Conservation (phyloP, 1,140 invertebrate genomes). For the Drosophila aff. region DNA sequence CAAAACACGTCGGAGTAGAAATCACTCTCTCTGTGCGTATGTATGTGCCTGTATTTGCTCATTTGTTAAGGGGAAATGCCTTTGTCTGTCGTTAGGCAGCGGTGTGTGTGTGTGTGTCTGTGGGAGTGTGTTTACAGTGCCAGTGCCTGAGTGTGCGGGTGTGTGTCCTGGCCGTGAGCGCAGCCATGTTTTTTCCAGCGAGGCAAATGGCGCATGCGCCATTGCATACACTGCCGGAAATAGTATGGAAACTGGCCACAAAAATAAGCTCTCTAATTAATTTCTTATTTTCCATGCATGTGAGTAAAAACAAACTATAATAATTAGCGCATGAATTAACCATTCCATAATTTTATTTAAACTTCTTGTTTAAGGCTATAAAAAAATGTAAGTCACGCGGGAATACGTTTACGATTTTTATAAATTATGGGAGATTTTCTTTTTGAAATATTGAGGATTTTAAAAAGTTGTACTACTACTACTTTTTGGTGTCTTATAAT, state of each 20-base stretch:
- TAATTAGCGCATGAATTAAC: too few relatives aligned
- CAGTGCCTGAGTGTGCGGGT: constrained; percentile 14
- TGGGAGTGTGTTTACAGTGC: constrained; percentile 13
- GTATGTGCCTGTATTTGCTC: constrained; percentile 65
- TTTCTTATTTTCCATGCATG: background rate
- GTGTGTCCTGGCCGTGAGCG: constrained; percentile 58
- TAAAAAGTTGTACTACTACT: too few relatives aligned
- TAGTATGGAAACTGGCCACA: background rate
- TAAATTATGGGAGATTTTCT: too few relatives aligned
- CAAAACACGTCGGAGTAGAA: constrained; percentile 58
- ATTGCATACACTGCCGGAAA: constrained; percentile 49
- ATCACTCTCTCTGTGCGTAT: constrained; percentile 50
- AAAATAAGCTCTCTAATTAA: background rate
- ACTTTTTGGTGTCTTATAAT: too few relatives aligned
- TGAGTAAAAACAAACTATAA: too few relatives aligned
- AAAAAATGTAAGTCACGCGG: too few relatives aligned
- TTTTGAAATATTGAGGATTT: too few relatives aligned
- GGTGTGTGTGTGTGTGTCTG: constrained; percentile 18
- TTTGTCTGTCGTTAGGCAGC: constrained; percentile 68
- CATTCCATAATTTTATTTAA: too few relatives aligned
- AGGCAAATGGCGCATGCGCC: constrained; percentile 62
- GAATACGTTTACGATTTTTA: too few relatives aligned
- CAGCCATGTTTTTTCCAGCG: constrained; percentile 75
- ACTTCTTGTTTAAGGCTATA: too few relatives aligned
- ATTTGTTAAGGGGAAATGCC: constrained; percentile 79